These are phyloP conservation scores for Xyrichtys novacula DNA, from an alignment of 2,797 vertebrate species.

Conservation along the genomic window DNA sequence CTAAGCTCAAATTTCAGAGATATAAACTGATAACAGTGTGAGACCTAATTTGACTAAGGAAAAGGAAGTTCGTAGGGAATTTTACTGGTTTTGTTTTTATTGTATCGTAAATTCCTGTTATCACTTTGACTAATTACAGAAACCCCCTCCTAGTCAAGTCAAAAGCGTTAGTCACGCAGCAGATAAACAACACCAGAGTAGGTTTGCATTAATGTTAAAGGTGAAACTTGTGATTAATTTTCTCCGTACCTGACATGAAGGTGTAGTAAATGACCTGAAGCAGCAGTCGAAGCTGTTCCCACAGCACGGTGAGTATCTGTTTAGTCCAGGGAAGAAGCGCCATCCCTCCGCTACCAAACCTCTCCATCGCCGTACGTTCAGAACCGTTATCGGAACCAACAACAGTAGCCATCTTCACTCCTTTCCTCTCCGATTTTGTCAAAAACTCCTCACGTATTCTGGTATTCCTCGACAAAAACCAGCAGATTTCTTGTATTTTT, in stretches of 20 bases:
- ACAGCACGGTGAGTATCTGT: slow-evolving; percentile 82
- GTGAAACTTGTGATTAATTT: not conserved
- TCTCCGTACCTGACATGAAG: slow-evolving; percentile 79
- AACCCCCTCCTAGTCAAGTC: no score
- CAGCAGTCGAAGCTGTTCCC: slow-evolving; percentile 84
- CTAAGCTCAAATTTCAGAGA: not conserved
- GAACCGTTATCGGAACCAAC: slow-evolving; percentile 32
- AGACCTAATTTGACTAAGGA: no score
- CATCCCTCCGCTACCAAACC: slow-evolving; percentile 77
- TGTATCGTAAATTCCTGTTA: no score
- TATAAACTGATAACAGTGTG: no score
- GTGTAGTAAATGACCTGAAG: slow-evolving; percentile 85
- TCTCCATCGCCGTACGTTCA: slow-evolving; percentile 75
- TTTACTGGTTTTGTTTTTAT: no score
- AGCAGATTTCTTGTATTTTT: slow-evolving; percentile 56
- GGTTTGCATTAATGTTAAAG: no score
- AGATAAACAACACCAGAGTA: not conserved
- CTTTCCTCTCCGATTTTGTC: slow-evolving; percentile 1
- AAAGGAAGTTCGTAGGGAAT: no score
- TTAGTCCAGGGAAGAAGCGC: slow-evolving; percentile 84
- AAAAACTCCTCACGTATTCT: slow-evolving; percentile 81
- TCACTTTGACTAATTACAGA: no score
- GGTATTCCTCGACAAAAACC: slow-evolving; percentile 80
- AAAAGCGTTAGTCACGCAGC: no score
- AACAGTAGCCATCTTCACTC: slow-evolving; percentile 70